Conservation (phyloP, 2,797 vertebrate species). For the Lutjanus argentimaculatus region DNA sequence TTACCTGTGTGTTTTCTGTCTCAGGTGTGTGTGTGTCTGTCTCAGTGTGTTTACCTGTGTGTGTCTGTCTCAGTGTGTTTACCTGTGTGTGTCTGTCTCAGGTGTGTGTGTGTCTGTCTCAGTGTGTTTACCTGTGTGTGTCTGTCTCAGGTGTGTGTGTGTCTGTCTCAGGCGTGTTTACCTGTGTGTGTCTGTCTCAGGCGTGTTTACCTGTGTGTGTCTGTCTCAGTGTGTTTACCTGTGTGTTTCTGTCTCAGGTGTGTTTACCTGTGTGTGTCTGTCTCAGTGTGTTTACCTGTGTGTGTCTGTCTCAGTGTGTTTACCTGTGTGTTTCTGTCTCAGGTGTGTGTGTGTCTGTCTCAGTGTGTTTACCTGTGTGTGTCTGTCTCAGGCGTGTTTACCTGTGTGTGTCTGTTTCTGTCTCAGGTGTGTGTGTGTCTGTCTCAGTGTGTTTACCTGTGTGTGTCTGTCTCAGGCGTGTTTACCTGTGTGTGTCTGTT, state of each 20-base stretch:
- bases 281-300: neutral
- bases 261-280: neutral
- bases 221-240: too few species aligned
- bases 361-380: neutral
- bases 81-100: neutral
- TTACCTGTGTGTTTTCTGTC: too few species aligned
- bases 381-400: neutral
- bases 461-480: too few species aligned
- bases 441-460: too few species aligned
- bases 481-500: too few species aligned
- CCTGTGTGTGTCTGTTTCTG: too few species aligned
- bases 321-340: neutral
- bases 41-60: neutral
- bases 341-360: neutral
- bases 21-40: neutral
- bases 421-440: too few species aligned
- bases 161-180: too few species aligned
- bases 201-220: too few species aligned
- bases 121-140: neutral
- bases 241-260: too few species aligned
- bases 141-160: neutral
- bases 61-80: neutral
- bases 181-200: too few species aligned
- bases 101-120: neutral
- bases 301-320: neutral